Conservation (phyloP, 1,140 invertebrate species). For the Heliconius nattereri region DNA sequence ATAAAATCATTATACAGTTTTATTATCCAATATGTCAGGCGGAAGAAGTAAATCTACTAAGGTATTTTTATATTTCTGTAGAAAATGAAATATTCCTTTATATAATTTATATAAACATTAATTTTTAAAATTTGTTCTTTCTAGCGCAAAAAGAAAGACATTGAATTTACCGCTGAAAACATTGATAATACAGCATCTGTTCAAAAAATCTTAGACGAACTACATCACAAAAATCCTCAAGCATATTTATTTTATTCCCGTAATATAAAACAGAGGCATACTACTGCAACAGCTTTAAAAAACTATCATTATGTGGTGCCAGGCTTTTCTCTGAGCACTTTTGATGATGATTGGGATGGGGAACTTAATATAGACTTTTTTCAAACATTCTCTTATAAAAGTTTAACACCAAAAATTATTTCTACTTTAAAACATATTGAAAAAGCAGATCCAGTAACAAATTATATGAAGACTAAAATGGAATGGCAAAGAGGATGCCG, state of each 20-base stretch:
- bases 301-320: slow-evolving; percentile 54
- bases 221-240: slow-evolving; percentile 51
- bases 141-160: slow-evolving; percentile 4
- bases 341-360: slow-evolving; percentile 68
- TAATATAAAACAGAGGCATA: slow-evolving; percentile 48
- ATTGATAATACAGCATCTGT: slow-evolving; percentile 58
- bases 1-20: not conserved
- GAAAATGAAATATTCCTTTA: not conserved
- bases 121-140: slow-evolving; percentile 1
- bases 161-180: slow-evolving; percentile 40
- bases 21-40: not conserved
- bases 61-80: not conserved
- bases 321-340: slow-evolving; percentile 61
- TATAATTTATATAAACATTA: not conserved
- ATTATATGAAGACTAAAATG: slow-evolving; percentile 52
- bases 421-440: slow-evolving; percentile 49
- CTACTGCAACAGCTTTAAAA: slow-evolving; percentile 28
- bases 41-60: not conserved
- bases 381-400: slow-evolving; percentile 64
- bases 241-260: slow-evolving; percentile 55
- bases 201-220: slow-evolving; percentile 54
- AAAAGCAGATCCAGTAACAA: slow-evolving; percentile 61
- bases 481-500: slow-evolving; percentile 51
- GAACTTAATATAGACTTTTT: slow-evolving; percentile 57
- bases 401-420: slow-evolving; percentile 64